Base-by-base conservation (phyloP, 2,113 vertebrate species). In the Coptodon rendalli region DNA sequence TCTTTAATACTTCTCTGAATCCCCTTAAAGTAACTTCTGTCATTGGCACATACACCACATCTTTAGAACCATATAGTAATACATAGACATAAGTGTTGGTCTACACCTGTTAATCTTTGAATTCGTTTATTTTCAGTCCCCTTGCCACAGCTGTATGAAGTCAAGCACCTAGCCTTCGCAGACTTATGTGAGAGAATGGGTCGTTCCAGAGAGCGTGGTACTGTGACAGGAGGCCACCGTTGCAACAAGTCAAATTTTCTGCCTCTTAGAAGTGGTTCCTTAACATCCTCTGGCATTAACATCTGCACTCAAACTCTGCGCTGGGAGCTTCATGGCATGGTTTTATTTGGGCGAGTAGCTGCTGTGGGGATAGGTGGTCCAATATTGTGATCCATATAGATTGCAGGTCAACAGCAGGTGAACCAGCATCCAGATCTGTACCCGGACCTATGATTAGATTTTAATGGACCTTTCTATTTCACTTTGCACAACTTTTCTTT, bases 201-300 rank as follows among this genome's bases (percentile, higher is more conserved):
- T 43, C 2, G 7, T 9, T 24, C 0, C 36, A 3, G 11, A 43
- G 66, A 71, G 66, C 2, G 1, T 43, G 0, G n/a, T 1, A 71
- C 16, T 50, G 48, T 50, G 17, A 50, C 7, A 50, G 48, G 16
- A 50, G 14, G 48, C 16, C 48, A 50, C 63, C 12, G 12, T 24
- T 71, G 36, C 11, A 9, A 13, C 61, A 66, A 66, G 63, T 40
- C 63, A 68, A 40, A 68, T 24, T 40, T 68, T 24, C 36, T 71
- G 36, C 63, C 66, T 71, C 36, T 40, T 68, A 68, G 19, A 68
- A 68, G 63, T 68, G 10, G 36, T 71, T 40, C 12, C 63, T 40
- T 22, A 68, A 40, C 36, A 38, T 40, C 63, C 63, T 68, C 1
- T 68, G 36, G 36, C 36, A 71, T 71, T 71, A 71, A 71, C 36